Conservation (phyloP, 2,797 vertebrate genomes). For the Podargus strigoides region DNA sequence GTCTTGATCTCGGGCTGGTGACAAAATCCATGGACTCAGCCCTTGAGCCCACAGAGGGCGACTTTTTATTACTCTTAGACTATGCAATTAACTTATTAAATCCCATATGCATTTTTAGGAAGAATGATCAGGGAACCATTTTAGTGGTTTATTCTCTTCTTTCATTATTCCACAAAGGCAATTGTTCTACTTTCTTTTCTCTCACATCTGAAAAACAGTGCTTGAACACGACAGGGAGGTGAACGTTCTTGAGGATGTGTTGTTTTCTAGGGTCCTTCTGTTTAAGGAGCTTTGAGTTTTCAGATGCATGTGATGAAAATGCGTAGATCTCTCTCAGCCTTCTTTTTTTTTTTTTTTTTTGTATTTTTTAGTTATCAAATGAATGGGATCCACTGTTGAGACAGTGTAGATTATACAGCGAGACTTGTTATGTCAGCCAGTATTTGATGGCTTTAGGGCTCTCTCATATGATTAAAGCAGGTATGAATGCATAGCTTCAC, state of each 20-base stretch:
- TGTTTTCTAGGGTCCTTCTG: neutral
- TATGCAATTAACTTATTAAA: neutral
- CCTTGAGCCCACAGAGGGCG: neutral
- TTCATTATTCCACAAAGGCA: neutral
- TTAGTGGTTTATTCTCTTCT: neutral
- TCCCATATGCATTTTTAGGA: neutral
- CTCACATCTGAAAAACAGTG: neutral
- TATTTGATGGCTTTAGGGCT: conserved; percentile 39
- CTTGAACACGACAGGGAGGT: neutral
- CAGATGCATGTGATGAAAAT: neutral
- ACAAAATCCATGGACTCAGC: neutral
- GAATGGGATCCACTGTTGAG: conserved; percentile 13
- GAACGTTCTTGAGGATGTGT: neutral
- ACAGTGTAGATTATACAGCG: neutral
- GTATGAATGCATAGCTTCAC: conserved; percentile 47
- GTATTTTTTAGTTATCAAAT: neutral
- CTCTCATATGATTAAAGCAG: conserved; percentile 39
- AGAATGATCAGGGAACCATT: neutral
- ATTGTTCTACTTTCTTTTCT: neutral
- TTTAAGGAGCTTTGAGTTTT: neutral
- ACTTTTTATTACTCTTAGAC: neutral
- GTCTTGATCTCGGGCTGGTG: neutral
- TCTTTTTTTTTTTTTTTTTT: neutral
- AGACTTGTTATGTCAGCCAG: conserved; percentile 30
- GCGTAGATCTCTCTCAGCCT: neutral